Base-by-base conservation (phyloP, 1,140 invertebrate species). In the Sipha flava region DNA sequence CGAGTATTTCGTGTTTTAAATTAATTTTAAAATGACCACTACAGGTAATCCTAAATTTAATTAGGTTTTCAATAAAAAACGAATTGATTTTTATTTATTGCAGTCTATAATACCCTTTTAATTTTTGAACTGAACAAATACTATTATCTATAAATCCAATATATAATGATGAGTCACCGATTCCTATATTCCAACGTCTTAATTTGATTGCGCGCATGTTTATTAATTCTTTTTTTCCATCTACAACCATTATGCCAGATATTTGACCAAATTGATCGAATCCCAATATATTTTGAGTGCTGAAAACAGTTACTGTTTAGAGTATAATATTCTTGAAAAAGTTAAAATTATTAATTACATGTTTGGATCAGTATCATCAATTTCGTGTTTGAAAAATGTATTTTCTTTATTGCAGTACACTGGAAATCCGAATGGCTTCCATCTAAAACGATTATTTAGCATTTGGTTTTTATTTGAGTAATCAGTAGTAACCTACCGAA, bases 211-310 rank as follows among this genome's bases (percentile, higher is more conserved):
- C 49, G 10, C 1, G 7, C 31, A 77, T 26, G 21, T 77, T 29
- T 3, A 77, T 57, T n/a, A 40, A 43, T 43, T 77, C 23, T 1
- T 2, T n/a, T 77, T 77, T 57, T 12, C 49, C 73, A 1, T 57
- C 37, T 5, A 57, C 5, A 1, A 31, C 29, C 3, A 79, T 47
- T 6, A 7, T 73, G 5, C 81, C 81, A 6, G 73, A 59, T 9
- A 82, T 34, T 43, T 72, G 34, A 37, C 81, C 81, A 16, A 77
- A 82, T 16, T 82, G 80, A 43, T 82, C 81, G 59, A 72, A 81
- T 52, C 81, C 81, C 34, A 31, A 52, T 45, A 79, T 54, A 54
- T n/a, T 45, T 21, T 49, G 12, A 12, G 21, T 52, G 37, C 64
- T 80, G 43, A 75, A 43, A 70, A n/a, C n/a, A n/a, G n/a, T n/a